These are phyloP conservation scores for Limosa lapponica DNA, from an alignment of 2,797 vertebrate genomes.

Conservation along the genomic window DNA sequence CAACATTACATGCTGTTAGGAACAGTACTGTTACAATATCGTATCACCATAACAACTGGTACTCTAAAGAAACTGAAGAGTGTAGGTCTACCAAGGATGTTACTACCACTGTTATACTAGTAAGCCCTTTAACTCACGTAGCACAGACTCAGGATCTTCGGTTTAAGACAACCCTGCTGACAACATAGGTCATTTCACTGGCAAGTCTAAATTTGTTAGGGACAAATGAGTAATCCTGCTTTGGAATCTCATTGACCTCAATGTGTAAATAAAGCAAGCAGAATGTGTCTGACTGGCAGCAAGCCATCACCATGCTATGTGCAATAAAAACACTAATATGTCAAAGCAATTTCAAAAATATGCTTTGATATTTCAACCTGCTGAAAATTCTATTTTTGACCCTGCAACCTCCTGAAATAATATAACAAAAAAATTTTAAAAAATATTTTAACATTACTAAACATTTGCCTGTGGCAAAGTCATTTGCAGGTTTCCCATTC, in stretches of 20 bases:
- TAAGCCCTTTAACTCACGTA: background rate
- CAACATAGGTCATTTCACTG: background rate
- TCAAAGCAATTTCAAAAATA: slow-evolving; percentile 8
- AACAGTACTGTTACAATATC: background rate
- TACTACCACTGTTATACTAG: background rate
- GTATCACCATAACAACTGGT: background rate
- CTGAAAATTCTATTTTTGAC: slow-evolving; percentile 9
- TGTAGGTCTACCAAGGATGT: background rate
- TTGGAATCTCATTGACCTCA: slow-evolving; percentile 46
- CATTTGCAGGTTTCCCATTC: background rate
- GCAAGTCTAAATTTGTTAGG: slow-evolving; percentile 11
- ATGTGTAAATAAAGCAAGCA: slow-evolving; percentile 48
- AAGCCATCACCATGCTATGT: background rate
- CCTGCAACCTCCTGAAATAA: background rate
- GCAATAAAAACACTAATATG: slow-evolving; percentile 33
- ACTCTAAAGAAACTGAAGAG: background rate
- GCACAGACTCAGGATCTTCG: background rate
- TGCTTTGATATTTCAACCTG: background rate
- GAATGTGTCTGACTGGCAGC: slow-evolving; percentile 41
- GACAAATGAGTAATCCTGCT: slow-evolving; percentile 42
- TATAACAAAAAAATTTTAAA: fast-evolving
- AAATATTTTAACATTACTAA: background rate
- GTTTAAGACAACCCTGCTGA: background rate
- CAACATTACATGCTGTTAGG: background rate
- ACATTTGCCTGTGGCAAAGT: background rate